A percentile compares a stretch with the other conserved stretches of the same genome.
These are phyloP conservation scores for Elmis aenea DNA, from an alignment of 2,888 invertebrate species.

Conservation along the genomic window DNA sequence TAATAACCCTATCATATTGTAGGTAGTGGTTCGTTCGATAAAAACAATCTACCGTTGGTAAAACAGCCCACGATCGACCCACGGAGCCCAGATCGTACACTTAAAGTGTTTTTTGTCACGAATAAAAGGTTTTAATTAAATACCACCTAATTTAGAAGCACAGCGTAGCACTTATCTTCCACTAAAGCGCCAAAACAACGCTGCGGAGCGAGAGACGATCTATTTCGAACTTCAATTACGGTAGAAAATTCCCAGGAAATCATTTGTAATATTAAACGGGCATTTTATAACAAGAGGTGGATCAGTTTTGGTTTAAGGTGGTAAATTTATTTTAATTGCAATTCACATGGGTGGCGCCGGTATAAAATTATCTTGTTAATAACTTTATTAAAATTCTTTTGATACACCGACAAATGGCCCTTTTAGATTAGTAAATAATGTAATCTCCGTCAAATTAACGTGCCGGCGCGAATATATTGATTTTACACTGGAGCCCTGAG, in stretches of 20 bases:
- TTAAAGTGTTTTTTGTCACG: slow-evolving; percentile 32
- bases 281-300: slow-evolving; percentile 15
- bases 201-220: slow-evolving; percentile 7
- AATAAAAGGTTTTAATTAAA: slow-evolving; percentile 31
- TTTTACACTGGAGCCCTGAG: too few relatives aligned
- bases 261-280: slow-evolving; percentile 17
- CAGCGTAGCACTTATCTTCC: slow-evolving; percentile 4
- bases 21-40: slow-evolving; percentile 14
- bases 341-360: slow-evolving; percentile 26
- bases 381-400: slow-evolving; percentile 34
- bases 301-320: slow-evolving; percentile 30
- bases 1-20: slow-evolving; percentile 29
- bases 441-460: too few relatives aligned
- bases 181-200: too few relatives aligned
- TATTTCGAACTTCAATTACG: slow-evolving; percentile 6
- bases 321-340: slow-evolving; percentile 36
- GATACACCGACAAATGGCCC: slow-evolving; percentile 14
- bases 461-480: too few relatives aligned
- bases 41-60: slow-evolving; percentile 19
- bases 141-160: slow-evolving; percentile 15
- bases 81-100: slow-evolving; percentile 11
- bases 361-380: slow-evolving; percentile 35
- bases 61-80: slow-evolving; percentile 21
- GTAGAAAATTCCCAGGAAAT: slow-evolving; percentile 9
- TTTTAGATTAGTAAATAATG: too few relatives aligned